A percentile compares a stretch with the other conserved stretches of the same genome.
These are phyloP conservation scores for Cotesia typhae DNA, from an alignment of 1,140 invertebrate species.

Conservation along the genomic window DNA sequence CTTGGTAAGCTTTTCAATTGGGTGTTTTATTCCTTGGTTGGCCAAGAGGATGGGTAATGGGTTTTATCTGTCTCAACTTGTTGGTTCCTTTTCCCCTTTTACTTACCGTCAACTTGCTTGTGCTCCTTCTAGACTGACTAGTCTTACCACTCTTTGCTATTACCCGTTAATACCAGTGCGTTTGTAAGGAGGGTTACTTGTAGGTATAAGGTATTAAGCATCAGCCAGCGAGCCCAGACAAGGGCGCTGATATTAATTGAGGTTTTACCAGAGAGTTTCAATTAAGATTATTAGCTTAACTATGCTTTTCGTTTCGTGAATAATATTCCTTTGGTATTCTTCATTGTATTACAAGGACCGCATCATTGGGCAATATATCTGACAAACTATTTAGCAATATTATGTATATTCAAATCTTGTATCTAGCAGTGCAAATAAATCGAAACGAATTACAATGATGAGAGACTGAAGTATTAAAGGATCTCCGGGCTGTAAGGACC, in stretches of 20 bases:
- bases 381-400: neutral
- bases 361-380: neutral
- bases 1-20: constrained; percentile 13
- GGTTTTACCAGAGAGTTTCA: constrained; percentile 58
- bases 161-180: neutral
- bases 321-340: neutral
- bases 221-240: constrained; percentile 4
- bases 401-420: too few species aligned
- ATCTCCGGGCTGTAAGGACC: constrained; percentile 40
- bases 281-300: constrained; percentile 62
- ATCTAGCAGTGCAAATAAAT: neutral
- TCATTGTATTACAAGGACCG: neutral
- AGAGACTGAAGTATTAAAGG: constrained; percentile 33
- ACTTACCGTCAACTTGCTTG: constrained; percentile 1
- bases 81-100: constrained; percentile 31
- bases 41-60: constrained; percentile 57
- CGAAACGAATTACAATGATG: constrained; percentile 8
- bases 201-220: neutral
- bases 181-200: constrained; percentile 18
- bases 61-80: constrained; percentile 58
- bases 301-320: constrained; percentile 37
- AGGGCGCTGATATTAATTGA: constrained; percentile 60
- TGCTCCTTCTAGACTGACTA: neutral
- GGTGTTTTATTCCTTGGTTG: neutral
- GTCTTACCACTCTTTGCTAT: constrained; percentile 12